phyloP scores from a whole-genome alignment of 1,140 invertebrate species.

The Caerostris darwini region DNA sequence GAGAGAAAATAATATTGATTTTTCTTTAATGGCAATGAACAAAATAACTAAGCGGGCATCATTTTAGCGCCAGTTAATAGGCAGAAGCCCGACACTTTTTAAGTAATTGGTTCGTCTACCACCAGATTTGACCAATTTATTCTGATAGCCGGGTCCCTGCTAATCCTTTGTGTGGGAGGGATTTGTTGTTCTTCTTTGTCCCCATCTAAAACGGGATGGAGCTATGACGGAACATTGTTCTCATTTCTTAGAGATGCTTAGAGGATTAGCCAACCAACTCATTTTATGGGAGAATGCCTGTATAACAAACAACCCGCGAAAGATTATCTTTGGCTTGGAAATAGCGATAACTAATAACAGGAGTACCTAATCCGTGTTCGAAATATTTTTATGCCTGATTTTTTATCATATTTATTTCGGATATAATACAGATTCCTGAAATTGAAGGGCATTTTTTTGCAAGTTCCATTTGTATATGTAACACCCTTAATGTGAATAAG shows the following conservation, averaged over 20 bases:
- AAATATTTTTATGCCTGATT: background rate
- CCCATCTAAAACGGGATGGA: background rate
- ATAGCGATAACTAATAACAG: background rate
- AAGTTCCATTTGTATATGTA: too few relatives aligned
- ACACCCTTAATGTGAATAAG: too few relatives aligned
- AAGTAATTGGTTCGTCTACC: conserved; percentile 56
- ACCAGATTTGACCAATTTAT: conserved; percentile 70
- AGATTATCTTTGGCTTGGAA: background rate
- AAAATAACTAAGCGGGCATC: conserved; percentile 45
- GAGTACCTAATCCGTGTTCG: background rate
- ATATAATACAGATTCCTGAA: background rate
- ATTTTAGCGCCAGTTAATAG: conserved; percentile 45
- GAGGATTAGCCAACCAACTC: background rate
- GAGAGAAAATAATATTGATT: conserved; percentile 3
- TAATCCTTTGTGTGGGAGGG: conserved; percentile 34
- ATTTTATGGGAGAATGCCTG: conserved; percentile 17
- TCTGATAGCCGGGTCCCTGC: conserved; percentile 52
- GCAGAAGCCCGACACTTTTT: conserved; percentile 51
- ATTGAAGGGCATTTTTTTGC: background rate
- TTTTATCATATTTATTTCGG: too few relatives aligned
- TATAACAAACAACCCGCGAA: background rate
- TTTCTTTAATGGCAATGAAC: conserved; percentile 41
- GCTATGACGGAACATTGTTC: conserved; percentile 8
- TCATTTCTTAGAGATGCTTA: background rate
- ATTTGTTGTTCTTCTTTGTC: conserved; percentile 21